A percentile compares a stretch with the other conserved stretches of the same genome.
Evolutionary conservation across 2,888 invertebrate genomes (phyloP).

Genomic region (Himalopsyche kuldschensis): DNA sequence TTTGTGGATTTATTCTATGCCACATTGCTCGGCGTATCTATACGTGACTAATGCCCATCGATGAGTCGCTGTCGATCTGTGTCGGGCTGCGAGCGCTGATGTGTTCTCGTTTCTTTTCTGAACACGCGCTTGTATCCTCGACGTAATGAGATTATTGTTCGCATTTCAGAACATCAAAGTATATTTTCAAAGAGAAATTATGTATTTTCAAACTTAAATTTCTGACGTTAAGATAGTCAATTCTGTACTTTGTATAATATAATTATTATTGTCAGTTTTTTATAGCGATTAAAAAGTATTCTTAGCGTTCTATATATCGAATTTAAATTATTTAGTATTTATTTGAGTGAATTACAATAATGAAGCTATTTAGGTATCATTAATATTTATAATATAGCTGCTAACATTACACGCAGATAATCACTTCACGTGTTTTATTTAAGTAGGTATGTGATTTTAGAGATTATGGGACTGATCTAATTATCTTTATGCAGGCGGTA

Average conservation of each 20-base stretch:
- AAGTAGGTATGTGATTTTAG: constrained; percentile 1
- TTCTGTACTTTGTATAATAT: constrained; percentile 13
- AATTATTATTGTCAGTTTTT: constrained; percentile 20
- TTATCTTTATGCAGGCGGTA: neutral
- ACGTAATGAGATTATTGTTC: constrained; percentile 11
- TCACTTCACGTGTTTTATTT: neutral
- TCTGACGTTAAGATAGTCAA: neutral
- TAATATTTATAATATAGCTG: neutral
- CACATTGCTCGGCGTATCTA: too few relatives aligned
- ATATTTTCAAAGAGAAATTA: constrained; percentile 5
- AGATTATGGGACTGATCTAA: constrained; percentile 13
- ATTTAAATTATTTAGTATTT: neutral
- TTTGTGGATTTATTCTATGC: too few relatives aligned
- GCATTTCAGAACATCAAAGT: constrained; percentile 18
- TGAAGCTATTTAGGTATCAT: neutral
- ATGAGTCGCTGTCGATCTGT: too few relatives aligned
- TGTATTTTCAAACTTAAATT: neutral
- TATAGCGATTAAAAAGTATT: neutral
- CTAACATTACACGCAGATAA: neutral
- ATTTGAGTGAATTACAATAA: neutral
- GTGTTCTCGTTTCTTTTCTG: too few relatives aligned
- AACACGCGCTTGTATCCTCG: neutral
- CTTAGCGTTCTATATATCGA: neutral
- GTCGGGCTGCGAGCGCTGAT: too few relatives aligned
- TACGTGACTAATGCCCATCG: too few relatives aligned